A percentile compares a stretch with the other conserved stretches of the same genome.
Conservation (phyloP, 2,113 vertebrate species). For the Geococcyx californianus region DNA sequence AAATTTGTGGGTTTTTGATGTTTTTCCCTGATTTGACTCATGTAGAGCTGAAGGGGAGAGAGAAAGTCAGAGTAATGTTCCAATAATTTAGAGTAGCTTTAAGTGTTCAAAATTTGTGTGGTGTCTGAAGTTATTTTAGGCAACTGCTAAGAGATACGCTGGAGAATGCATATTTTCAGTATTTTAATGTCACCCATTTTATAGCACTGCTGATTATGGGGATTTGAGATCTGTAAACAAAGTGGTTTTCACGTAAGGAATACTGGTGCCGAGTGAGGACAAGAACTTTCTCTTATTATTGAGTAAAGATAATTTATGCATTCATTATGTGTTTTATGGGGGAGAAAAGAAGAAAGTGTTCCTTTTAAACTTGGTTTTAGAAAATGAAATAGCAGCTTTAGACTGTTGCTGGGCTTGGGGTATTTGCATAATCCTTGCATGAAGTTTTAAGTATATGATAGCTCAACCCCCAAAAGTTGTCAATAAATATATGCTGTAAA, state of each 20-base stretch:
- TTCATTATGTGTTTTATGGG: not conserved
- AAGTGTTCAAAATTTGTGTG: not conserved
- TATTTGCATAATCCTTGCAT: slow-evolving; percentile 33
- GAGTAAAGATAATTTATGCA: slow-evolving; percentile 31
- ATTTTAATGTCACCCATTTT: not conserved
- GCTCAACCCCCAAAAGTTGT: slow-evolving; percentile 22
- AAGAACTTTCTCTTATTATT: not conserved
- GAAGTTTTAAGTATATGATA: not conserved
- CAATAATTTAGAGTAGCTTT: not conserved
- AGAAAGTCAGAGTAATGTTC: not conserved
- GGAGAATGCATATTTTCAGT: not conserved
- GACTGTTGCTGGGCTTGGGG: slow-evolving; percentile 10
- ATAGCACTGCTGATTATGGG: not conserved
- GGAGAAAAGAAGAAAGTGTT: slow-evolving; percentile 7
- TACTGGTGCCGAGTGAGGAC: not conserved
- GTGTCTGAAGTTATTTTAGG: not conserved
- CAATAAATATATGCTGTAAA: slow-evolving; percentile 45
- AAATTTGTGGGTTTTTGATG: not conserved
- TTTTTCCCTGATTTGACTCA: not conserved
- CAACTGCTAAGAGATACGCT: not conserved
- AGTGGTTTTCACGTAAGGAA: not conserved
- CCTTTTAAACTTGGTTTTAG: slow-evolving; percentile 33
- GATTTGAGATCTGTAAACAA: not conserved
- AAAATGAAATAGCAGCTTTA: slow-evolving; percentile 22
- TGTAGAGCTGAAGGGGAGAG: not conserved